Base-by-base conservation (phyloP, 2,113 vertebrate species). In the Tragelaphus buxtoni region DNA sequence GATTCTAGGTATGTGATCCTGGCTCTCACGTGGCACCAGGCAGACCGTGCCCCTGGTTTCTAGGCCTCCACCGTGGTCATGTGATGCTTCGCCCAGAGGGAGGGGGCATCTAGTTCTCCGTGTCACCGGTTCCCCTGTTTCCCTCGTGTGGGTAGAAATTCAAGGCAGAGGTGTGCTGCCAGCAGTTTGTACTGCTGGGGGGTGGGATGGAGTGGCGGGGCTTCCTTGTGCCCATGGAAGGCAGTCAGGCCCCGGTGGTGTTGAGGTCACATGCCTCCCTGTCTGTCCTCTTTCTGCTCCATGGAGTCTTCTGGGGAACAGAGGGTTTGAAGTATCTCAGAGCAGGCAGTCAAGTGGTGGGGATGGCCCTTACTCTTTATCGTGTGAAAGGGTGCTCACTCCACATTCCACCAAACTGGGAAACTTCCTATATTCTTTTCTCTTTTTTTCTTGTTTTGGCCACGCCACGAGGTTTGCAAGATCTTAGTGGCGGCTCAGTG, bases 121-220 rank as follows among this genome's bases (percentile, higher is more conserved):
- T 1, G 1, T 17, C 18, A 47, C 42, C 0, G 6, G 12, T 45
- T 39, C 55, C 35, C 65, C 16, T 9, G 0, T 5, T 9, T 53
- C 61, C 51, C 45, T 5, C 1, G 0, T 5, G 47, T 26, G 4
- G 32, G 13, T 12, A 69, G 61, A 49, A 49, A 17, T 16, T 47
- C 20, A 8, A 47, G 69, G 17, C 24, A 47, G 55, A 51, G 45
- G 26, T 28, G 12, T 0, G 0, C 2, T 2, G 45, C 92, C 24
- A 7, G 76, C 10, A 51, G 81, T 56, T 17, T 16, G 72, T 7
- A 4, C 28, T 30, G 56, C 72, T 32, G 22, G 10, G 20, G 20
- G 32, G 18, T 13, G 5, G 76, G 6, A 0, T 11, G 26, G 58
- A 26, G 1, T 28, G 16, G 9, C 6, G 5, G 45, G 39, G 5